A percentile compares a stretch with the other conserved stretches of the same genome.
phyloP scores from a whole-genome alignment of 2,113 vertebrate genomes.

The Megaceryle torquata region DNA sequence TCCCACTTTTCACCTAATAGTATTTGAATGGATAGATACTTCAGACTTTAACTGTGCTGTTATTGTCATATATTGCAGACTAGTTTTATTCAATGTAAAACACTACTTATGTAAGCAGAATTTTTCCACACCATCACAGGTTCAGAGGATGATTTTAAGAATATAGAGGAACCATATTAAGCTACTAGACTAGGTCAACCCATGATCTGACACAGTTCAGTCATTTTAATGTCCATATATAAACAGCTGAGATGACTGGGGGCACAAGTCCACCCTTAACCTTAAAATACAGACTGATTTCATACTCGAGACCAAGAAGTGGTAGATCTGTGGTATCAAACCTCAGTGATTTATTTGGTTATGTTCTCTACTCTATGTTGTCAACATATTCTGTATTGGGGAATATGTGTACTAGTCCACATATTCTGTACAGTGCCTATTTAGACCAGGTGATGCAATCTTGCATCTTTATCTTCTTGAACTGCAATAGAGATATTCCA shows the following conservation, averaged over 20 bases:
- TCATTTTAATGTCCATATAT: neutral
- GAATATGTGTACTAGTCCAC: neutral
- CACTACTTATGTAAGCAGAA: neutral
- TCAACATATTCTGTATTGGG: neutral
- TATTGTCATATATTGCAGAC: neutral
- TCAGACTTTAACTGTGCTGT: neutral
- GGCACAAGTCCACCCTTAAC: neutral
- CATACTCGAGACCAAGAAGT: neutral
- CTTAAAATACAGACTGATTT: neutral
- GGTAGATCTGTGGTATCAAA: neutral
- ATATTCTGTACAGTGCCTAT: neutral
- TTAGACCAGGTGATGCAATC: neutral
- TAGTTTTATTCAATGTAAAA: slow-evolving; percentile 4
- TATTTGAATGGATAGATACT: neutral
- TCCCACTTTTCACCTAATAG: neutral
- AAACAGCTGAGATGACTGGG: neutral
- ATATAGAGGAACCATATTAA: neutral
- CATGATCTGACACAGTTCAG: neutral
- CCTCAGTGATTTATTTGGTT: neutral
- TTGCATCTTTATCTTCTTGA: neutral
- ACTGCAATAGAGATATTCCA: neutral
- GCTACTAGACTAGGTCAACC: neutral
- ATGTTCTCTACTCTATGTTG: neutral
- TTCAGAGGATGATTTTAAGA: neutral
- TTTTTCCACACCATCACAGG: neutral